These are phyloP conservation scores for Sebastes diaconus DNA, from an alignment of 2,797 vertebrate genomes.

Conservation along the genomic window DNA sequence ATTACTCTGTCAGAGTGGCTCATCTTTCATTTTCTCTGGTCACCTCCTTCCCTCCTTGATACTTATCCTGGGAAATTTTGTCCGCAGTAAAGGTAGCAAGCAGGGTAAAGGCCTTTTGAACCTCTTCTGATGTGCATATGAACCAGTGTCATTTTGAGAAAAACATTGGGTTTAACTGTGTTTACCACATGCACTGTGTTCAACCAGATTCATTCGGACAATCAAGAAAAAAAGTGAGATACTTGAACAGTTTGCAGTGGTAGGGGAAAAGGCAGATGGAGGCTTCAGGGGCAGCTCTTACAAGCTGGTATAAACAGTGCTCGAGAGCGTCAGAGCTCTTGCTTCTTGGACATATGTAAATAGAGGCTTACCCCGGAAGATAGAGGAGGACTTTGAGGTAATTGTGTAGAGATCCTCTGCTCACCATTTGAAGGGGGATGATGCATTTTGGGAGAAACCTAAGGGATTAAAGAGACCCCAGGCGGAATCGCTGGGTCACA, in stretches of 20 bases:
- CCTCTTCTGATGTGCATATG: neutral
- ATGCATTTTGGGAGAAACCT: slow-evolving; percentile 59
- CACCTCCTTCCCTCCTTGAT: slow-evolving; percentile 46
- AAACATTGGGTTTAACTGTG: neutral
- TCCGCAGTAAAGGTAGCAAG: neutral
- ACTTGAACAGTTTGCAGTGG: slow-evolving; percentile 15
- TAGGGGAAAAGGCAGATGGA: slow-evolving; percentile 14
- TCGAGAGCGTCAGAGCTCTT: slow-evolving; percentile 29
- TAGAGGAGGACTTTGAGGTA: slow-evolving; percentile 64
- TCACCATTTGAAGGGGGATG: slow-evolving; percentile 36
- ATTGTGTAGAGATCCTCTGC: slow-evolving; percentile 69
- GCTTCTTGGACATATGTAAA: slow-evolving; percentile 76
- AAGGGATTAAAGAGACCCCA: slow-evolving; percentile 64
- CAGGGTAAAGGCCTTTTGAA: neutral
- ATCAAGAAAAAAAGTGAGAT: neutral
- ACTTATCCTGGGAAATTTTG: neutral
- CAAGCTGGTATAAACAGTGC: slow-evolving; percentile 52
- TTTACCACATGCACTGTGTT: neutral
- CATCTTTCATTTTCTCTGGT: slow-evolving; percentile 59
- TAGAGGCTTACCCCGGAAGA: slow-evolving; percentile 70
- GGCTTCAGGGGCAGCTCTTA: slow-evolving; percentile 24
- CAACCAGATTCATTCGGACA: neutral
- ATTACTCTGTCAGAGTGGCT: slow-evolving; percentile 73
- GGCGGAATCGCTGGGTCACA: slow-evolving; percentile 50
- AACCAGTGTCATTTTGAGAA: neutral